Conservation (phyloP, 2,113 vertebrate genomes). For the Otus sunia region DNA sequence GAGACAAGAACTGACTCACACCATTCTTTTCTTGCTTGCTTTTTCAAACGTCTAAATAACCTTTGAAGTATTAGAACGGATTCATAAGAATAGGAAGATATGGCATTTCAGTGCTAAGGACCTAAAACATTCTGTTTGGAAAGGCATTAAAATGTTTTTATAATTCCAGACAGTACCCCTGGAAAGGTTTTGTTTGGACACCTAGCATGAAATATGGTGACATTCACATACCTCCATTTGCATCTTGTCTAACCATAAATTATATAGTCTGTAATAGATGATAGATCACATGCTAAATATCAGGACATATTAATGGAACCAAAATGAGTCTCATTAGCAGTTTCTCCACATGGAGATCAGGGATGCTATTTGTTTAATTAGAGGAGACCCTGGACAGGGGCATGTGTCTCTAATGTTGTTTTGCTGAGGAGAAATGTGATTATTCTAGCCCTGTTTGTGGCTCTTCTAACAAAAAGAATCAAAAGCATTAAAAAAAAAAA, state of each 20-base stretch:
- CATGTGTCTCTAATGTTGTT: neutral
- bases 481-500: neutral
- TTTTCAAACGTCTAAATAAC: neutral
- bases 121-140: neutral
- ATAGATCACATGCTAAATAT: neutral
- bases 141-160: neutral
- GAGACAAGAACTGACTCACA: neutral
- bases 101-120: neutral
- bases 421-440: neutral
- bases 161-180: neutral
- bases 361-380: neutral
- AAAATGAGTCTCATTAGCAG: neutral
- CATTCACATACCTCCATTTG: neutral
- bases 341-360: neutral
- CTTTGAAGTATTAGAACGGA: neutral
- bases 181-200: neutral
- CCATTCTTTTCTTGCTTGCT: neutral
- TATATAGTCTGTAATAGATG: neutral
- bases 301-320: neutral
- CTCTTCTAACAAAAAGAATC: neutral
- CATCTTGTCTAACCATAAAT: neutral
- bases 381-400: neutral
- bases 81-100: neutral
- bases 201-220: neutral
- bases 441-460: neutral